These are phyloP conservation scores for Apis laboriosa DNA, from an alignment of 1,140 invertebrate genomes.

Conservation along the genomic window DNA sequence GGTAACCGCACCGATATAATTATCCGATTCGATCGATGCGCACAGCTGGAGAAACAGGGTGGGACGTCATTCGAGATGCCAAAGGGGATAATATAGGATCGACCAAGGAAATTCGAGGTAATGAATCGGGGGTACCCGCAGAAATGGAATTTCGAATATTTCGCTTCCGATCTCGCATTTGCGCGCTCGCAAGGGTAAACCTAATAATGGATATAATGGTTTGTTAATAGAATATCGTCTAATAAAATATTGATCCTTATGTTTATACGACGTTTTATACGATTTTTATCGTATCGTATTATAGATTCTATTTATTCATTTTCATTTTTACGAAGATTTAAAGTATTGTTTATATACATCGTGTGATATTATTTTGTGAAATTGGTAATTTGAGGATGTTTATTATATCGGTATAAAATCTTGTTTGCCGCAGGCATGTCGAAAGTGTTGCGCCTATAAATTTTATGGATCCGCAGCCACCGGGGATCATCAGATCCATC, in stretches of 20 bases:
- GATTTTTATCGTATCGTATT: too few relatives aligned
- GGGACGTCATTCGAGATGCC: constrained; percentile 35
- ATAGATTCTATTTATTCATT: too few relatives aligned
- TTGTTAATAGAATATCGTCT: neutral
- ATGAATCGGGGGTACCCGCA: constrained; percentile 48
- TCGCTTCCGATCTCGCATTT: constrained; percentile 4
- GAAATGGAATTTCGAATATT: constrained; percentile 57
- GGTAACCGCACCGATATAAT: constrained; percentile 62
- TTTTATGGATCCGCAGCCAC: neutral
- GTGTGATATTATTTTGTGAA: neutral
- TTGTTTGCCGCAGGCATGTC: neutral
- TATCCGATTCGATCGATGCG: constrained; percentile 65
- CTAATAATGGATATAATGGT: neutral
- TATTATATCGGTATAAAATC: constrained; percentile 6
- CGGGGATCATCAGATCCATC: neutral
- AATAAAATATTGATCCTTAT: too few relatives aligned
- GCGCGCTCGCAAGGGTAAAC: neutral
- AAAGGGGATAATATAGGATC: constrained; percentile 51
- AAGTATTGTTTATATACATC: neutral
- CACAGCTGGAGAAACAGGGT: constrained; percentile 32
- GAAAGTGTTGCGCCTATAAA: neutral
- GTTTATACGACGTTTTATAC: neutral
- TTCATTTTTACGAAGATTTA: neutral
- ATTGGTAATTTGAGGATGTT: neutral
- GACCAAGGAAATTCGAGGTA: constrained; percentile 60